Conservation (phyloP, 2,888 invertebrate species). For the Archips xylosteana region DNA sequence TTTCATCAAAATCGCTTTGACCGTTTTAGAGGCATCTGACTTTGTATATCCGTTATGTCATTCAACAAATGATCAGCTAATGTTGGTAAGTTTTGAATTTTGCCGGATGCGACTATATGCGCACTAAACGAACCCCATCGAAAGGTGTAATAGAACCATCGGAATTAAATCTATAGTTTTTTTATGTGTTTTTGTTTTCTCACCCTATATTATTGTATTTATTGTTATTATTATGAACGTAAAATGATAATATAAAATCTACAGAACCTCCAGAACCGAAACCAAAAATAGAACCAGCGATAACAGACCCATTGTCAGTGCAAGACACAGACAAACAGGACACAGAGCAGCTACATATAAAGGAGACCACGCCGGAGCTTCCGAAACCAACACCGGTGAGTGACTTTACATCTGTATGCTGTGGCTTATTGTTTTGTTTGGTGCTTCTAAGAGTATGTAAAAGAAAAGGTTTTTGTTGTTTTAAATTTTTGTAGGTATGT, state of each 20-base stretch:
- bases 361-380: slow-evolving; percentile 64
- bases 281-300: slow-evolving; percentile 53
- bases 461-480: not conserved
- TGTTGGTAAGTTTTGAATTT: too few species aligned
- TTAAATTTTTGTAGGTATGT: not conserved
- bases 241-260: slow-evolving; percentile 11
- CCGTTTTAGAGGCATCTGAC: too few species aligned
- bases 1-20: too few species aligned
- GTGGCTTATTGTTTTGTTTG: slow-evolving; percentile 48
- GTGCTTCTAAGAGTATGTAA: slow-evolving; percentile 36
- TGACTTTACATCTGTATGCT: slow-evolving; percentile 42
- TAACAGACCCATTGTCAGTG: slow-evolving; percentile 55
- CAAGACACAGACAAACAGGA: slow-evolving; percentile 36
- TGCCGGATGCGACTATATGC: too few species aligned
- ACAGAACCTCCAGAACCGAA: slow-evolving; percentile 60
- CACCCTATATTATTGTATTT: too few species aligned
- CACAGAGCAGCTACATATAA: slow-evolving; percentile 38
- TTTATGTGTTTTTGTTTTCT: too few species aligned
- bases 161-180: too few species aligned
- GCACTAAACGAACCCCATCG: too few species aligned
- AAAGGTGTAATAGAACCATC: too few species aligned
- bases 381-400: slow-evolving; percentile 79
- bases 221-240: too few species aligned
- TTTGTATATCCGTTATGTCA: too few species aligned
- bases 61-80: too few species aligned